Percentiles rank a stretch among this genome's conserved stretches.
Evolutionary conservation across 2,888 invertebrate genomes (phyloP).

Genomic region (Eupsilia transversa): DNA sequence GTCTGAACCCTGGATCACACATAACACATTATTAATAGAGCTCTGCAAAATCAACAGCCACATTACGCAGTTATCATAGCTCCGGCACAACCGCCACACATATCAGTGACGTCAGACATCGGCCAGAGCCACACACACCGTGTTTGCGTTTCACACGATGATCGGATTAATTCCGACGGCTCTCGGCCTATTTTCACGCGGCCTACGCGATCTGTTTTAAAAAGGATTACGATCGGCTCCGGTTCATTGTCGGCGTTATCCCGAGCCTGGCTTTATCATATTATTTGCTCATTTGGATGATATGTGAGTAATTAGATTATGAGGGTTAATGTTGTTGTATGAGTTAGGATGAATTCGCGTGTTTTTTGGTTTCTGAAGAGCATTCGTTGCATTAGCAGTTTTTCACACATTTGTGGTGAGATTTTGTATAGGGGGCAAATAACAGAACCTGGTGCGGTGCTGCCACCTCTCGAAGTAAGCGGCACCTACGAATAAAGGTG

Average conservation of each 20-base stretch:
- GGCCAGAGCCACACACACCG: conserved; percentile 30
- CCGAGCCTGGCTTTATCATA: conserved; percentile 46
- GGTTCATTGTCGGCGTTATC: conserved; percentile 53
- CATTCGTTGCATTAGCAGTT: neutral
- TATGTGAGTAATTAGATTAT: conserved; percentile 54
- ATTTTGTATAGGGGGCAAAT: neutral
- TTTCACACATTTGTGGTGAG: neutral
- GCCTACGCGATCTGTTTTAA: conserved; percentile 61
- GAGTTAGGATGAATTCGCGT: neutral
- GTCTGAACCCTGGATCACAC: neutral
- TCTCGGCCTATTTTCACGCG: conserved; percentile 54
- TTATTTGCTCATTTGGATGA: conserved; percentile 54
- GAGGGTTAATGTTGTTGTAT: conserved; percentile 35
- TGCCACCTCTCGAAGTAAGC: neutral
- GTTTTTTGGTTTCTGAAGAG: neutral
- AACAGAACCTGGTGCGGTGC: neutral
- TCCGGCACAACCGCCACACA: conserved; percentile 42
- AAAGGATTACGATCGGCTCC: conserved; percentile 60
- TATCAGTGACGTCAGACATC: conserved; percentile 55
- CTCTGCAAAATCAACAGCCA: conserved; percentile 35
- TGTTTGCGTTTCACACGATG: conserved; percentile 61
- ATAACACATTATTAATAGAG: conserved; percentile 15
- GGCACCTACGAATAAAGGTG: neutral
- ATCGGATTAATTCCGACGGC: conserved; percentile 54
- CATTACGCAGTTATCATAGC: conserved; percentile 45